phyloP scores from a whole-genome alignment of 2,797 vertebrate species.

The Gambelia wislizenii region DNA sequence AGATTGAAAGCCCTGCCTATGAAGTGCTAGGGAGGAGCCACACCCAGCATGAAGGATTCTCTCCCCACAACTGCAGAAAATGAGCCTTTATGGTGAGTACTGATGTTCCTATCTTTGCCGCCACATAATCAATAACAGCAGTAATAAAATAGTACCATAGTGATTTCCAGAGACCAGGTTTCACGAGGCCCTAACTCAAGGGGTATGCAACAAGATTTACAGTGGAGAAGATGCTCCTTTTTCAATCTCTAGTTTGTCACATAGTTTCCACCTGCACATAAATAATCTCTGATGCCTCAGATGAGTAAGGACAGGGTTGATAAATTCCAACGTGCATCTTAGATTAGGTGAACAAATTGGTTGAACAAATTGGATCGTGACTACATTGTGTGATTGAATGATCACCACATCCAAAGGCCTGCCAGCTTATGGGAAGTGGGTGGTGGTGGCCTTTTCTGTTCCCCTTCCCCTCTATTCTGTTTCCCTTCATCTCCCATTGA shows the following conservation, averaged over 20 bases:
- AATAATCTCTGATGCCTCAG: background rate
- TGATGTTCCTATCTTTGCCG: background rate
- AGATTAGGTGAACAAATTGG: background rate
- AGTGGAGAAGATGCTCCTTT: background rate
- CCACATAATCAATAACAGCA: background rate
- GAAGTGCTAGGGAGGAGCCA: too few species aligned
- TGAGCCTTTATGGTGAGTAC: too few species aligned
- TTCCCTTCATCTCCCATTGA: background rate
- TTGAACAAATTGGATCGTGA: background rate
- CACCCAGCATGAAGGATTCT: too few species aligned
- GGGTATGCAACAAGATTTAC: background rate
- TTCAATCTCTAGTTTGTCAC: background rate
- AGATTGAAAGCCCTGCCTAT: too few species aligned
- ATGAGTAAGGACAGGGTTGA: background rate
- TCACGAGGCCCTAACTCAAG: background rate
- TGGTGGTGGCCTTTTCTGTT: background rate
- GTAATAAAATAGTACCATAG: background rate
- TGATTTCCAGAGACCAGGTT: background rate
- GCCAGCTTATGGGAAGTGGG: background rate
- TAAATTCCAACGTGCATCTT: background rate
- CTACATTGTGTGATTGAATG: background rate
- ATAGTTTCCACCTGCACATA: background rate
- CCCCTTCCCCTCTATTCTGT: background rate
- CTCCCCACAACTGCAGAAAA: too few species aligned
- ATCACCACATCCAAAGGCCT: background rate